A percentile compares a stretch with the other conserved stretches of the same genome.
These are phyloP conservation scores for Coelinius sp. DNA, from an alignment of 2,888 invertebrate species.

Conservation along the genomic window DNA sequence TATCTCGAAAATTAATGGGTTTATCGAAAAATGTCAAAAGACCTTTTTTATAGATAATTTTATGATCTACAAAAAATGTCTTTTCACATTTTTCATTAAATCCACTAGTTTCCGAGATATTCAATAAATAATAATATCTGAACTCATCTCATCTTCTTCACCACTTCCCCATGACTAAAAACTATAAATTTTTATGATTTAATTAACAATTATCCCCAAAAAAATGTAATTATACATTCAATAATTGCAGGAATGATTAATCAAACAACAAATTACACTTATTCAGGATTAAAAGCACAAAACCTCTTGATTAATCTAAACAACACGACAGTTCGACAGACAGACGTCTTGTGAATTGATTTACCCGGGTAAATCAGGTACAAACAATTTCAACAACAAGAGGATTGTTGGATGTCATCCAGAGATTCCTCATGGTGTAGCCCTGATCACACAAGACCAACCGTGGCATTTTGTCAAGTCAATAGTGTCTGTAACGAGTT, in stretches of 20 bases:
- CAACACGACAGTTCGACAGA: background rate
- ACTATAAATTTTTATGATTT: no score
- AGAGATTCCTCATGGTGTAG: constrained; percentile 50
- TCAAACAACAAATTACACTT: background rate
- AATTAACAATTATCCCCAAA: no score
- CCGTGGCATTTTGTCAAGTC: constrained; percentile 63
- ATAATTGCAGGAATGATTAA: background rate
- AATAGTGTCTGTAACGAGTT: constrained; percentile 35
- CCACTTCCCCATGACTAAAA: background rate
- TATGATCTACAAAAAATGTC: no score
- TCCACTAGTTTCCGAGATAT: no score
- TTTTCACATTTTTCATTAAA: no score
- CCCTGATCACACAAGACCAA: constrained; percentile 64
- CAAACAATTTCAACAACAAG: constrained; percentile 50
- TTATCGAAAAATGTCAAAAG: no score
- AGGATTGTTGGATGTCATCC: constrained; percentile 62
- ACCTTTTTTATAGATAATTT: no score
- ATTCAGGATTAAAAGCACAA: background rate
- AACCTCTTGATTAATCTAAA: background rate
- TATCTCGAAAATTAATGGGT: background rate
- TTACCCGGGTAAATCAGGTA: constrained; percentile 31
- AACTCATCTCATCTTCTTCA: background rate
- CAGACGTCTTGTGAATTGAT: constrained; percentile 9
- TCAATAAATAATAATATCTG: no score
- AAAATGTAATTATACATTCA: background rate